Evolutionary conservation across 2,888 invertebrate genomes (phyloP).

Genomic region (Diplolepis rosae): DNA sequence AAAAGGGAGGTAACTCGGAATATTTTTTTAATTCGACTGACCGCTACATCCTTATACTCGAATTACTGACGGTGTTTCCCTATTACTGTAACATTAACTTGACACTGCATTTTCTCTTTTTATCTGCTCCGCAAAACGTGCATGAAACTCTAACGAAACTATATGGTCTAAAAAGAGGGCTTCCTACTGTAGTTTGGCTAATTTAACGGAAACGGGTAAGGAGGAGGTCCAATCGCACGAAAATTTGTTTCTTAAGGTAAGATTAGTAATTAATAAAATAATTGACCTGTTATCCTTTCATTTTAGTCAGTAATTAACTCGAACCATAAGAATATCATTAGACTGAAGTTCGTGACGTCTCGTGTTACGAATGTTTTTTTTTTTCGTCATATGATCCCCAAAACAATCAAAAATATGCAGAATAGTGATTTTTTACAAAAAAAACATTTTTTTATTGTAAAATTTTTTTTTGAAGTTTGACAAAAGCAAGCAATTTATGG

Average conservation of each 20-base stretch:
- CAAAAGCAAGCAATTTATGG: too few species aligned
- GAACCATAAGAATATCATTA: too few species aligned
- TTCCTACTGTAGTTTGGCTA: constrained; percentile 72
- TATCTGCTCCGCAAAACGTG: constrained; percentile 51
- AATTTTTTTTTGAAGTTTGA: too few species aligned
- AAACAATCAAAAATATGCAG: too few species aligned
- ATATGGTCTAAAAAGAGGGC: constrained; percentile 63
- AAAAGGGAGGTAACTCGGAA: neutral
- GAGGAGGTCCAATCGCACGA: constrained; percentile 38
- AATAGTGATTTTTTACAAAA: too few species aligned
- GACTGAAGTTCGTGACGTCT: too few species aligned
- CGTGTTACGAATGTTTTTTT: too few species aligned
- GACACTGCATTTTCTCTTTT: constrained; percentile 56
- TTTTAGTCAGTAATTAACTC: neutral
- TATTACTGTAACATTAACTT: constrained; percentile 33
- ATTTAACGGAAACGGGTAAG: constrained; percentile 64
- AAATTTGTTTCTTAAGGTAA: constrained; percentile 14
- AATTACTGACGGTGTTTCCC: constrained; percentile 10
- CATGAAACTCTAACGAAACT: constrained; percentile 52
- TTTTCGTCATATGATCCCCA: too few species aligned
- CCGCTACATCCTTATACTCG: constrained; percentile 32
- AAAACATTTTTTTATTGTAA: too few species aligned
- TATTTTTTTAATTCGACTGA: constrained; percentile 23
- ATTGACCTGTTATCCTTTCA: neutral
- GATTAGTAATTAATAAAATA: neutral